A percentile compares a stretch with the other conserved stretches of the same genome.
Evolutionary conservation across 2,113 vertebrate species (phyloP).

Genomic region (Ictalurus furcatus): DNA sequence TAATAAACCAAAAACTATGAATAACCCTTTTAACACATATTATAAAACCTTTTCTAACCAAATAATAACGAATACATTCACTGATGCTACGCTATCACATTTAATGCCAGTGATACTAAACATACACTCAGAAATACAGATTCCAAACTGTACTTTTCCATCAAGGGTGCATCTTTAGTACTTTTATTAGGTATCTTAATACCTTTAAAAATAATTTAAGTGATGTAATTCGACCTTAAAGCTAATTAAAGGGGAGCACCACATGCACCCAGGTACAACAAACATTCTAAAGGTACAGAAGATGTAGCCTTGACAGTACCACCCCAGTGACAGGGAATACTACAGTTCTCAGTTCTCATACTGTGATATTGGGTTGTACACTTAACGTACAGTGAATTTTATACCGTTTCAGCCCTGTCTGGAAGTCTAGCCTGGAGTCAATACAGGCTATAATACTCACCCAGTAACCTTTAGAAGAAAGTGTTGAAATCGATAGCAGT

Average conservation of each 20-base stretch:
- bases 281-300: background rate
- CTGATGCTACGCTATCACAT: background rate
- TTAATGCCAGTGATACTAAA: background rate
- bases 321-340: background rate
- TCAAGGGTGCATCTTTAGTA: too few relatives aligned
- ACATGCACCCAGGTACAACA: background rate
- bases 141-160: background rate
- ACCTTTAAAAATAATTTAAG: background rate
- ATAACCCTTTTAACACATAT: background rate
- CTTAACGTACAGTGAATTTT: background rate
- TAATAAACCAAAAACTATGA: background rate
- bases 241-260: background rate
- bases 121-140: background rate
- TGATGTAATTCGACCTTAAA: background rate
- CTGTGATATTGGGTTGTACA: background rate
- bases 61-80: background rate
- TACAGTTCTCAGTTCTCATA: background rate
- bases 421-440: background rate
- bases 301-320: background rate
- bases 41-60: background rate
- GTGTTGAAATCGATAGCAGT: background rate
- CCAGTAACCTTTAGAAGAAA: conserved; percentile 6
- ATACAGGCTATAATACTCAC: background rate
- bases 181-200: background rate
- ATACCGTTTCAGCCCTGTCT: background rate